Base-by-base conservation (phyloP, 1,140 invertebrate genomes). In the Dryas iulia region DNA sequence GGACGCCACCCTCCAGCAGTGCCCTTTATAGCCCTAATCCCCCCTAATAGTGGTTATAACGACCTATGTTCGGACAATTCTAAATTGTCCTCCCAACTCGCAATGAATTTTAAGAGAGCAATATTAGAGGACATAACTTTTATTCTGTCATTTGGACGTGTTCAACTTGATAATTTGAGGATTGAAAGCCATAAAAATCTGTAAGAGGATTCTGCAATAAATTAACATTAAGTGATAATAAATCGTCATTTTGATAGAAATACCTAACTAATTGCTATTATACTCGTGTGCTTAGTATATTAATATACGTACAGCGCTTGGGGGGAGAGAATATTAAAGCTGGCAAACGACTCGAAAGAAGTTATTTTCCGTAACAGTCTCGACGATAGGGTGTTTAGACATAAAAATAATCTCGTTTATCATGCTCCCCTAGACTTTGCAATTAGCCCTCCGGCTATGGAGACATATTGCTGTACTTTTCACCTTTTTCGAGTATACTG, bases 371-470 rank as follows among this genome's bases (percentile, higher is more conserved):
- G 24, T 59, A 56, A 62, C 47, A 52, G 56, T 23, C 28, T 33
- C 59, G 65, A 60, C 60, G 60, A 57, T 64, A 30, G 53, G 59
- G 47, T 60, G 68, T 59, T 73, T 59, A 66, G 70, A 72, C 60
- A 73, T 68, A 72, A 72, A 75, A 76, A 73, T 69, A 72, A 73
- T 70, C 26, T 59, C 57, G 57, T 76, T 64, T 69, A 62, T 76
- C 71, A 71, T 69, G 39, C 62, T 73, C 72, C 75, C 72, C 72
- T 66, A 77, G 61, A 69, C n/a, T 64, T 53, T 58, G 71, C 71
- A 73, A 76, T 76, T 76, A 73, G 65, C 57, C 59, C 60, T 66
- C 60, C 31, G 35, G 63, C 33, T 59, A 64, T 68, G 59, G 65
- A 73, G 68, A 76, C 68, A 76, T 68, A 76, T 71, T 66, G 71